Evolutionary conservation across 64 coral and sea anemone species (phyloP), one percentile per base, ranked within the genome.

Genomic region (Cladopsammia gracilis): DNA sequence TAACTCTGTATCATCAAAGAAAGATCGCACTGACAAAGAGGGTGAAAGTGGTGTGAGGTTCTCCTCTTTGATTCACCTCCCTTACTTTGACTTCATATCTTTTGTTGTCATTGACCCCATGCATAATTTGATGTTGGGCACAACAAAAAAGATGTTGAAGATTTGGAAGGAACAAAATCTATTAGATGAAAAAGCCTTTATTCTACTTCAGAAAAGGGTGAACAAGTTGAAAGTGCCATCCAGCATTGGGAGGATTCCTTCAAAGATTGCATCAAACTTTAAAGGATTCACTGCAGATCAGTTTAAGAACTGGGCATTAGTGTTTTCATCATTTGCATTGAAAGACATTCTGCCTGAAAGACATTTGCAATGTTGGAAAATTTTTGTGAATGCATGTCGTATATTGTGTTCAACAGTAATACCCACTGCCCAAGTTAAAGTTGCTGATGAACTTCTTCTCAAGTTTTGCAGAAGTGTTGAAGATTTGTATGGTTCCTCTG

Each of bases 261-360:
- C 66, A 1, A 83, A 94, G 87, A 89, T 89, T 73, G 76, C 75
- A 51, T 81, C 85, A 10, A 65, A n/a, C 15, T 94, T 88, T 62
- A 56, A 50, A 52, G 92, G 92, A 6, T 83, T 94, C 54, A 79
- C 92, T 45, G 86, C 85, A 24, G 86, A 88, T 54, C 92, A 88
- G 49, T 94, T 70, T 20, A 94, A 94, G 53, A 88, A 88, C 44
- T 94, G 92, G 75, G 73, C 67, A 15, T 47, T 57, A 7, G 10
- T 87, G 18, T 87, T 76, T 87, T 93, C 82, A 15, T 18, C 18
- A 7, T 93, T 56, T 87, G 73, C 83, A 4, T 9, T 93, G 6
- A 87, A 65, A 25, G 83, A 76, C 34, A 58, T 93, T 46, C 61
- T 88, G 4, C 76, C 85, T 61, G 76, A 72, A 5, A 14, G 66